Percentiles rank a stretch among this genome's conserved stretches.
phyloP scores from a whole-genome alignment of 1,140 invertebrate genomes.

The Medauroidea extradentata region DNA sequence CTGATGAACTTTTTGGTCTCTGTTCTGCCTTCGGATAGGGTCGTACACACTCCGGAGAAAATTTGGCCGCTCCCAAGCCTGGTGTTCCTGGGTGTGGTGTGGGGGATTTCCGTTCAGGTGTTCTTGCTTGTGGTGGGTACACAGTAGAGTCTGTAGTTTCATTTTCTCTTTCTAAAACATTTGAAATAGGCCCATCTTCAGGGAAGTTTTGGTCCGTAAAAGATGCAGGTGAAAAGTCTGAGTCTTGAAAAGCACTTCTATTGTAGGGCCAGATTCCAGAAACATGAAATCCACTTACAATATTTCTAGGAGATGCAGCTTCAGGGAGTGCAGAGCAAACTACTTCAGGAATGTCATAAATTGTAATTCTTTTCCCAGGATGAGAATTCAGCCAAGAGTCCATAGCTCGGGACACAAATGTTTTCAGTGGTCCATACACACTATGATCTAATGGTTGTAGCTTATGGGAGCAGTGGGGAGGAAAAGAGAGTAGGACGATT shows the following conservation, averaged over 20 bases:
- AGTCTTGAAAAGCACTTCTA: slow-evolving; percentile 26
- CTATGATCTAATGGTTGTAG: slow-evolving; percentile 46
- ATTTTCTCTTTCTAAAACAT: neutral
- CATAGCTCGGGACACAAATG: slow-evolving; percentile 26
- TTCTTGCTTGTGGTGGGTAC: neutral
- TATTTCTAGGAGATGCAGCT: slow-evolving; percentile 34
- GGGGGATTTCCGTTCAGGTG: neutral
- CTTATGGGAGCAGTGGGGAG: slow-evolving; percentile 45
- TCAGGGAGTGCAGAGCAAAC: slow-evolving; percentile 23
- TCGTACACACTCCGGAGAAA: neutral
- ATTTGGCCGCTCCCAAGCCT: neutral
- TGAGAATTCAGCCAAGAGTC: slow-evolving; percentile 16
- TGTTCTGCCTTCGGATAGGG: neutral
- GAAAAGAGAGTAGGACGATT: slow-evolving; percentile 40
- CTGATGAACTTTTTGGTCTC: neutral
- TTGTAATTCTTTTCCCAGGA: slow-evolving; percentile 32
- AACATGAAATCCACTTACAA: slow-evolving; percentile 26
- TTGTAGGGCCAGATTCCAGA: slow-evolving; percentile 31
- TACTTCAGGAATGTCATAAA: slow-evolving; percentile 34
- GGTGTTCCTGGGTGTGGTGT: neutral
- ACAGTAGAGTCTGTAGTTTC: neutral
- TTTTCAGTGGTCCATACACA: slow-evolving; percentile 44
- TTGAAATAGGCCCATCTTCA: neutral
- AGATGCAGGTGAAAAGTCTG: slow-evolving; percentile 33
- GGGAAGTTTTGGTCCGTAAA: slow-evolving; percentile 33